These are phyloP conservation scores for Ancistrus triradiatus DNA, from an alignment of 2,113 vertebrate species.

Conservation along the genomic window DNA sequence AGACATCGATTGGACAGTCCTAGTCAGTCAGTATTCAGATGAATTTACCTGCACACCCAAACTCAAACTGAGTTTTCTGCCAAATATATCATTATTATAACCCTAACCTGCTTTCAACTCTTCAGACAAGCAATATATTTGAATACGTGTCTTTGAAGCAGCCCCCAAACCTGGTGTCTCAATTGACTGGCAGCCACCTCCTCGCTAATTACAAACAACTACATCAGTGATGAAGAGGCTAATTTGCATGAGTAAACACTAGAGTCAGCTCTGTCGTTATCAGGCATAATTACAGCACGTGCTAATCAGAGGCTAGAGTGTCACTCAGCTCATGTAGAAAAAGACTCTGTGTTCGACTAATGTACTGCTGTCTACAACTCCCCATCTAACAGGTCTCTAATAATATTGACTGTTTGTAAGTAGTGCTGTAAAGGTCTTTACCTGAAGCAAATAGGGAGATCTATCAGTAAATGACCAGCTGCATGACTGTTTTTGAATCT, in stretches of 20 bases:
- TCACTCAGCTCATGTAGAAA: neutral
- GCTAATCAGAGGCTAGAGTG: conserved; percentile 37
- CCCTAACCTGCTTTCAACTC: neutral
- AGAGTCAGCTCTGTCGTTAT: conserved; percentile 35
- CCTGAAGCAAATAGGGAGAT: neutral
- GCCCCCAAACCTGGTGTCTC: conserved; percentile 40
- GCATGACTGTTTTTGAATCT: neutral
- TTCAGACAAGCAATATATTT: neutral
- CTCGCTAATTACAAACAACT: conserved; percentile 51
- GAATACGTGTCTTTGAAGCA: neutral
- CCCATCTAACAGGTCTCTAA: neutral
- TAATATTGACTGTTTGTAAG: neutral
- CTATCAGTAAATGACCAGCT: too few species aligned
- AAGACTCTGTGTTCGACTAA: neutral
- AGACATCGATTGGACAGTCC: too few species aligned
- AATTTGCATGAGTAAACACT: conserved; percentile 41
- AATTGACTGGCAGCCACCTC: conserved; percentile 52
- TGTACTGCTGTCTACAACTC: neutral
- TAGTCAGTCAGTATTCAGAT: too few species aligned
- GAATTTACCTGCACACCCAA: too few species aligned
- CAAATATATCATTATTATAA: too few species aligned
- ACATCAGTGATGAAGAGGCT: conserved; percentile 33
- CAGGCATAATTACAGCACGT: conserved; percentile 32
- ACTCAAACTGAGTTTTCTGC: too few species aligned
- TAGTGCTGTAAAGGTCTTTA: neutral